phyloP scores from a whole-genome alignment of 2,113 vertebrate species.

The Ceyx cyanopectus region DNA sequence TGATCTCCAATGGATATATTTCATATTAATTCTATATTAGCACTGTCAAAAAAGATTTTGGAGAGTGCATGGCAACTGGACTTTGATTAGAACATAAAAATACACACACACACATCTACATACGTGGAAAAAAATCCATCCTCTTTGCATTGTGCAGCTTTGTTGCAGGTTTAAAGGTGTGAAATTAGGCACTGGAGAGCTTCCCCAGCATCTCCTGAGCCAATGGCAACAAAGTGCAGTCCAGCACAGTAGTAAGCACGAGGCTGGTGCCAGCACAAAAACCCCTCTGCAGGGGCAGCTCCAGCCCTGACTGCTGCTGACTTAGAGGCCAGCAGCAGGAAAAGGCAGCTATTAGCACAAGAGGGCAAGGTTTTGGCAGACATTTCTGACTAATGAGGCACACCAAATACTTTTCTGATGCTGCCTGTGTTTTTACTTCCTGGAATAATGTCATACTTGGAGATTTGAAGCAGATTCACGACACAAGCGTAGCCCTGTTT shows the following conservation, averaged over 20 bases:
- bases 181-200: conserved; percentile 13
- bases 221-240: neutral
- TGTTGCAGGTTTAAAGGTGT: conserved; percentile 1
- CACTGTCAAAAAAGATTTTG: neutral
- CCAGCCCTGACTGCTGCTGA: neutral
- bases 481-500: neutral
- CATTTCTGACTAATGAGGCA: conserved; percentile 24
- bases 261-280: neutral
- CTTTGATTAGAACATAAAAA: neutral
- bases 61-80: neutral
- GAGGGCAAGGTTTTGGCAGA: neutral
- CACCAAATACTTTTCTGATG: conserved; percentile 20
- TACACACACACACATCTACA: accelerated
- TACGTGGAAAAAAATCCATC: neutral
- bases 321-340: neutral
- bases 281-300: neutral
- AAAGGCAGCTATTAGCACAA: conserved; percentile 1
- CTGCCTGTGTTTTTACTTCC: conserved; percentile 2
- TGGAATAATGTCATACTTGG: neutral
- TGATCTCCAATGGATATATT: neutral
- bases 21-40: neutral
- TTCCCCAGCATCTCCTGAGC: conserved; percentile 4
- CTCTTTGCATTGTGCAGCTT: neutral
- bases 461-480: conserved; percentile 1
- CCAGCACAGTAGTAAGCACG: neutral